Base-by-base conservation (phyloP, 2,113 vertebrate genomes). In the Rhinolophus ferrumequinum region DNA sequence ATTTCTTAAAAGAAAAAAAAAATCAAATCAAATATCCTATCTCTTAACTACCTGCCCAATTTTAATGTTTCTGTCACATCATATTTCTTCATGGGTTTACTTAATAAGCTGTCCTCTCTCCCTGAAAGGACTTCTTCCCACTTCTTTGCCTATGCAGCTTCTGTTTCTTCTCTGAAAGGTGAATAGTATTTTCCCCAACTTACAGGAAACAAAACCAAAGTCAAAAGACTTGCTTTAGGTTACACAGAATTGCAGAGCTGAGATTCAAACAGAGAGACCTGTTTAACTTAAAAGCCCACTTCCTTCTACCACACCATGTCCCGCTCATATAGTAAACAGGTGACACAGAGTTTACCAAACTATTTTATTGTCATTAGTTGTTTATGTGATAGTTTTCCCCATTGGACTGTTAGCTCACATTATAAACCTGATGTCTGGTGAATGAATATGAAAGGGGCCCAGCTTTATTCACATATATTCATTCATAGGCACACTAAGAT, bases 1-100 rank as follows among this genome's bases (percentile, higher is more conserved):
- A 76, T 22, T 47, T 73, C 92, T 73, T 52, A n/a, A 84, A 92
- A 60, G 50, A 88, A 69, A 69, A 88, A n/a, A n/a, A 87, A 35
- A 54, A 50, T 50, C 5, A 54, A n/a, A 50, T 64, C 33, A 85
- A 19, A 69, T 30, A 93, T 5, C 38, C n/a, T 56, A 16, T 38
- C 24, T 41, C 64, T 56, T 58, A 47, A 56, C 3, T 47, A 47
- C 19, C 35, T 44, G 12, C 12, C 28, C 47, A 6, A 5, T 64
- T 50, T 38, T 44, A 47, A 87, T 30, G 26, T 44, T 72, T 75
- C 22, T 35, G 3, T 72, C n/a, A 2, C 56, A 18, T 6, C 0
- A 0, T 16, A 19, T 19, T 56, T 58, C 26, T n/a, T 52, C n/a
- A 10, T 2, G 33, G 5, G 4, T 94, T 94, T 41, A 24, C 26